Evolutionary conservation across 2,113 vertebrate genomes (phyloP), one percentile per base, ranked within the genome.

Genomic region (Gymnocephalus cernua): DNA sequence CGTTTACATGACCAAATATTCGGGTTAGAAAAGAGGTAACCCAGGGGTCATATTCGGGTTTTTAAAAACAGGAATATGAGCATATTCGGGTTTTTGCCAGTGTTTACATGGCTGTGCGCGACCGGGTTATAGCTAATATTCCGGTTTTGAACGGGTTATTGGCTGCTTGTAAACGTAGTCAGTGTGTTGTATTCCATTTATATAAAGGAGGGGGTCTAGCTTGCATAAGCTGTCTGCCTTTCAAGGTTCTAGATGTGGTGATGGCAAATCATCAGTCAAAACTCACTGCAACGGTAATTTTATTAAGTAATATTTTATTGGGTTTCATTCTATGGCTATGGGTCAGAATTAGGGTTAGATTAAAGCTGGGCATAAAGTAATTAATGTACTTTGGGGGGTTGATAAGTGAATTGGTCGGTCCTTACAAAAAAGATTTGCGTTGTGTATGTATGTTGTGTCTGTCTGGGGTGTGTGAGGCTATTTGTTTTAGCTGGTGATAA

Each of bases 401-500:
- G 44, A 84, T 73, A 32, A 58, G 35, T 27, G 10, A 81, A 80
- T 82, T 4, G 8, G 48, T 80, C 0, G 16, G 84, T 71, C 75
- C 71, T 78, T 56, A 64, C 53, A 80, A 82, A 63, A 78, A 56
- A 59, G 61, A 64, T 67, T 74, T 44, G 25, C 1, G 5, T 56
- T 67, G 58, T 54, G 59, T 61, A 65, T 77, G 72, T 70, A 47
- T 73, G 61, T 68, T 74, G 41, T 67, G 56, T 83, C 29, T 67
- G 16, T 81, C 66, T 72, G 53, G 83, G 59, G 85, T 83, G 57
- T 18, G 48, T 27, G 59, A 79, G 78, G 92, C 91, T 92, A 91
- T 93, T 94, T 93, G 77, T 94, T 94, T 92, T 88, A 85, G 90
- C 19, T 85, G 89, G 91, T 94, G 93, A 95, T 94, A 71, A 93